Evolutionary conservation across 2,888 invertebrate genomes (phyloP).

Genomic region (Copidosoma aretas): DNA sequence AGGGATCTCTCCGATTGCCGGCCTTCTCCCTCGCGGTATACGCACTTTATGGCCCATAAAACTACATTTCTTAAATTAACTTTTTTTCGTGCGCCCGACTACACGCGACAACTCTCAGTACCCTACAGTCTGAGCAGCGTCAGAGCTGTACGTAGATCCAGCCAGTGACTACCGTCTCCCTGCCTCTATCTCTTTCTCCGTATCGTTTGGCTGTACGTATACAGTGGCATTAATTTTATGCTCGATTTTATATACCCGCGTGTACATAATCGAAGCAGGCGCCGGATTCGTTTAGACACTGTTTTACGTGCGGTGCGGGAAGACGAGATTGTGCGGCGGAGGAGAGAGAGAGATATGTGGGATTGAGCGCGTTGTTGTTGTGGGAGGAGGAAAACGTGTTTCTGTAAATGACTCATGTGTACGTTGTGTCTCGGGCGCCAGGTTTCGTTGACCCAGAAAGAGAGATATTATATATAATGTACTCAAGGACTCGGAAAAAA

Average conservation of each 20-base stretch:
- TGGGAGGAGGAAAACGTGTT: not conserved
- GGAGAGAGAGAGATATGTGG: not conserved
- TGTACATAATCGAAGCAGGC: constrained; percentile 9
- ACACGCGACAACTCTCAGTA: too few species aligned
- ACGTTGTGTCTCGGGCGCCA: not conserved
- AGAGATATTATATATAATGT: too few species aligned
- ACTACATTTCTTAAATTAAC: constrained; percentile 27
- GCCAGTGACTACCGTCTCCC: too few species aligned
- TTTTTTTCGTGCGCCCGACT: not conserved
- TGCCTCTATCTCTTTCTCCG: too few species aligned
- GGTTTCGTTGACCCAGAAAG: too few species aligned
- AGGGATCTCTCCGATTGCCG: not conserved
- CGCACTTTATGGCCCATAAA: constrained; percentile 11
- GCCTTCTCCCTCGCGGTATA: not conserved
- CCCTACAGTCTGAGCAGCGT: too few species aligned
- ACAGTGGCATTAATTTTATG: too few species aligned
- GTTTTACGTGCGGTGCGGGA: too few species aligned
- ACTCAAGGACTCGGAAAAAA: too few species aligned
- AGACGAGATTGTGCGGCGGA: not conserved
- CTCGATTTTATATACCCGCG: too few species aligned
- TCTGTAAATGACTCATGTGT: not conserved
- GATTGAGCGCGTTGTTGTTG: not conserved
- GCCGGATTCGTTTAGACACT: constrained; percentile 26
- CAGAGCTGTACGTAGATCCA: too few species aligned
- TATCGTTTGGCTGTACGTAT: too few species aligned